These are phyloP conservation scores for Pristionchus mayeri DNA, from an alignment of 2,888 invertebrate genomes.

Conservation along the genomic window DNA sequence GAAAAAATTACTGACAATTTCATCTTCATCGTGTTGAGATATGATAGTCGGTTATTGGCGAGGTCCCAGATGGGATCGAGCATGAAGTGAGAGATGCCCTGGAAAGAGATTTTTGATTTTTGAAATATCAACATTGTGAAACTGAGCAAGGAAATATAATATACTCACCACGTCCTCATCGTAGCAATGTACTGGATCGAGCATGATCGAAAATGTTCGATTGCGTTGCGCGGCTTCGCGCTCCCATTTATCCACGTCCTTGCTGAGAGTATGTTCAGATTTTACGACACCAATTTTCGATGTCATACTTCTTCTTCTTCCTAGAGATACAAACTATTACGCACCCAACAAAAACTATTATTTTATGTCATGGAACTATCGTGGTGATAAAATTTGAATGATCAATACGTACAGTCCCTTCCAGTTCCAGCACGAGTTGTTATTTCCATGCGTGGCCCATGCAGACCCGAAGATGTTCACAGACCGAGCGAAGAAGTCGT, in stretches of 20 bases:
- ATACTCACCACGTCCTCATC: neutral
- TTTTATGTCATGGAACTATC: too few species aligned
- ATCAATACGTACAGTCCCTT: neutral
- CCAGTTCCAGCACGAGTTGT: neutral
- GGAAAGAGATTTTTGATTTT: neutral
- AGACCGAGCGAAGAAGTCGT: constrained; percentile 96
- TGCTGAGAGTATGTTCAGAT: neutral
- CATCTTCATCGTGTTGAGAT: constrained; percentile 76
- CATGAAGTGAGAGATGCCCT: constrained; percentile 70
- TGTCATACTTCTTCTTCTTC: neutral
- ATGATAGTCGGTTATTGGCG: constrained; percentile 73
- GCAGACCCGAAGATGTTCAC: constrained; percentile 90
- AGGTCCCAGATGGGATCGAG: constrained; percentile 74
- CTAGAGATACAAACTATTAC: too few species aligned
- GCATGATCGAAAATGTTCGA: neutral
- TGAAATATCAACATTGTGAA: neutral
- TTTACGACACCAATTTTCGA: neutral
- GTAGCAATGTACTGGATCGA: neutral
- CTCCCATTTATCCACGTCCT: neutral
- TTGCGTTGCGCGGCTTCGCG: neutral
- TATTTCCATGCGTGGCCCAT: constrained; percentile 54
- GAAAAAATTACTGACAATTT: constrained; percentile 68
- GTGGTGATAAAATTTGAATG: too few species aligned
- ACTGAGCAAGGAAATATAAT: neutral
- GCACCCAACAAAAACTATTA: too few species aligned